Percentiles rank a stretch among this genome's conserved stretches.
Conservation (phyloP, 2,888 invertebrate genomes). For the Heliothis peltigera region DNA sequence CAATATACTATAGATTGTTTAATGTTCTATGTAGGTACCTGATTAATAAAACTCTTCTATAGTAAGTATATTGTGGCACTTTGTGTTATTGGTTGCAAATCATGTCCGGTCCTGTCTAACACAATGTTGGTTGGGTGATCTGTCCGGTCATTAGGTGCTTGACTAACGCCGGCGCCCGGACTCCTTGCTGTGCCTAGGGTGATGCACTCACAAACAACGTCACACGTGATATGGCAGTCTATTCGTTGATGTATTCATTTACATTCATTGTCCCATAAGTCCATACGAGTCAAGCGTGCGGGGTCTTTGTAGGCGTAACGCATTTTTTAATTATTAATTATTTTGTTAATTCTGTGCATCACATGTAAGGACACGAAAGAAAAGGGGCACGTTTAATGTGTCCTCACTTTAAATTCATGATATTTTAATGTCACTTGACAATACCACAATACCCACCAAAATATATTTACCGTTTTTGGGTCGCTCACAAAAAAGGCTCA, state of each 20-base stretch:
- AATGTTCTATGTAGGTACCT: not conserved
- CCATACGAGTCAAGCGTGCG: not conserved
- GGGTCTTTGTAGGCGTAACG: not conserved
- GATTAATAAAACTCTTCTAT: not conserved
- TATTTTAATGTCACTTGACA: constrained; percentile 48
- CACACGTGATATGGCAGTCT: constrained; percentile 5
- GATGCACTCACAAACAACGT: constrained; percentile 22
- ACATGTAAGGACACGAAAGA: constrained; percentile 53
- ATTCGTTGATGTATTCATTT: constrained; percentile 32
- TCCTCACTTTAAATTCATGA: constrained; percentile 53
- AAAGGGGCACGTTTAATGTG: constrained; percentile 51
- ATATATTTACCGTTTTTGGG: constrained; percentile 56
- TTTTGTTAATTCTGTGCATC: constrained; percentile 22
- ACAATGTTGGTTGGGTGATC: not conserved
- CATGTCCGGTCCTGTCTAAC: not conserved
- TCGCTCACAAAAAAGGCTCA: constrained; percentile 52
- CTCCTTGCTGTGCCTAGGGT: constrained; percentile 9
- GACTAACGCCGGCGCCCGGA: constrained; percentile 21
- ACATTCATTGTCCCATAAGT: constrained; percentile 27
- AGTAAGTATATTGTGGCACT: not conserved
- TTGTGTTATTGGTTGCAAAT: not conserved
- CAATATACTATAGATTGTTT: not conserved
- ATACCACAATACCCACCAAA: constrained; percentile 35
- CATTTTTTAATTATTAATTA: constrained; percentile 5
- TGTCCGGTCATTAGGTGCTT: constrained; percentile 31